These are phyloP conservation scores for Hippocampus abdominalis DNA, from an alignment of 2,113 vertebrate genomes.

Conservation along the genomic window DNA sequence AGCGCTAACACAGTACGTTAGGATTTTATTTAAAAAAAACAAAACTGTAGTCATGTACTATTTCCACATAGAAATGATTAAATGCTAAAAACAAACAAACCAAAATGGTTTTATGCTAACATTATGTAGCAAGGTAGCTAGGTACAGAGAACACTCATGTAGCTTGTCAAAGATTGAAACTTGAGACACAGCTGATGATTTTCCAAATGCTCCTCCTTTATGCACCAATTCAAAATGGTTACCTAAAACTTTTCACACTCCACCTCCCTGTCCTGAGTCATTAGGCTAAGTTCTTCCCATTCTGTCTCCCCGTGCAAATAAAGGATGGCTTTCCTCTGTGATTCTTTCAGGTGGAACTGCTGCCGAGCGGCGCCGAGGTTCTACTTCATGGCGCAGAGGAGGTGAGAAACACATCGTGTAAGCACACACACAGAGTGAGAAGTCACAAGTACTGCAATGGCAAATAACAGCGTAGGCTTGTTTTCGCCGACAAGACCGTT, in stretches of 20 bases:
- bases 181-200: too few species aligned
- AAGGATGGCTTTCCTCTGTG: conserved; percentile 9
- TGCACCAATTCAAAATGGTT: background rate
- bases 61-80: background rate
- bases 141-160: too few species aligned
- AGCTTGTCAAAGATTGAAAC: too few species aligned
- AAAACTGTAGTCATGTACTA: too few species aligned
- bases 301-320: background rate
- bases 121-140: too few species aligned
- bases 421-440: background rate
- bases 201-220: background rate
- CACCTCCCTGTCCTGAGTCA: too few species aligned
- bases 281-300: background rate
- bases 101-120: too few species aligned
- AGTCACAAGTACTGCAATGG: background rate
- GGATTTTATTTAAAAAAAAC: too few species aligned
- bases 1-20: background rate
- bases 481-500: background rate
- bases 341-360: conserved; percentile 25
- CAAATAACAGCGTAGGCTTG: background rate
- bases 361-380: too few species aligned
- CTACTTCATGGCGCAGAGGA: conserved; percentile 38
- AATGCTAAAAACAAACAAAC: too few species aligned
- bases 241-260: background rate
- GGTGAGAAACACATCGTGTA: conserved; percentile 52